Evolutionary conservation across 2,113 vertebrate genomes (phyloP).

Genomic region (Chelonoidis abingdonii): DNA sequence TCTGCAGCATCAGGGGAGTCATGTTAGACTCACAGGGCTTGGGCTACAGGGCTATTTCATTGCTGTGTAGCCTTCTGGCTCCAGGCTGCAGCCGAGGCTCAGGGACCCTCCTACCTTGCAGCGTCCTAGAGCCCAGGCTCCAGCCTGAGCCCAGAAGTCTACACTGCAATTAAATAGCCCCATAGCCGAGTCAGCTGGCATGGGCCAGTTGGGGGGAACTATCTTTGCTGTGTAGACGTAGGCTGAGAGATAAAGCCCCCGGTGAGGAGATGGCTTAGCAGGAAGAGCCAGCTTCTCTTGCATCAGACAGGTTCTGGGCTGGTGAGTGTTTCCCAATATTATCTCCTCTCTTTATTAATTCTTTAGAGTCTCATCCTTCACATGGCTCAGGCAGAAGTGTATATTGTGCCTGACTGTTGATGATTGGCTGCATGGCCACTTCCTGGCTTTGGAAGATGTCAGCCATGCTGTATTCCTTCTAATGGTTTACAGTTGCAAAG

Average conservation of each 20-base stretch:
- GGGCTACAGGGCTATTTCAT: neutral
- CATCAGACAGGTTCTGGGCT: neutral
- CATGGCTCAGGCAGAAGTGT: neutral
- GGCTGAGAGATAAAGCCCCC: neutral
- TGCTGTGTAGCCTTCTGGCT: neutral
- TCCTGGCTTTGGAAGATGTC: neutral
- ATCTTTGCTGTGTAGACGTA: neutral
- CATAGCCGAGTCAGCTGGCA: neutral
- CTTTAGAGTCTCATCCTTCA: neutral
- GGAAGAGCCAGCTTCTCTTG: neutral
- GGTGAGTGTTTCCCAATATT: neutral
- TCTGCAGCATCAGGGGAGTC: neutral
- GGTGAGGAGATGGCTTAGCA: neutral
- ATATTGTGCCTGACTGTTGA: accelerated
- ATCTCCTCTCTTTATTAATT: neutral
- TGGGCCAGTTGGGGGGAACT: neutral
- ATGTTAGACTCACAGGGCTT: neutral
- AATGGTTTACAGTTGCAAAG: neutral
- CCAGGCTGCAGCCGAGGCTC: no score
- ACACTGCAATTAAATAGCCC: neutral
- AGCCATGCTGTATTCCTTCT: neutral
- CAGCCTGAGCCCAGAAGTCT: neutral
- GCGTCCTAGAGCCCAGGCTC: neutral
- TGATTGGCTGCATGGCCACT: accelerated
- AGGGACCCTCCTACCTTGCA: neutral